Percentiles rank a stretch among this genome's conserved stretches.
Conservation (phyloP, 2,113 vertebrate species). For the Etia nguti region DNA sequence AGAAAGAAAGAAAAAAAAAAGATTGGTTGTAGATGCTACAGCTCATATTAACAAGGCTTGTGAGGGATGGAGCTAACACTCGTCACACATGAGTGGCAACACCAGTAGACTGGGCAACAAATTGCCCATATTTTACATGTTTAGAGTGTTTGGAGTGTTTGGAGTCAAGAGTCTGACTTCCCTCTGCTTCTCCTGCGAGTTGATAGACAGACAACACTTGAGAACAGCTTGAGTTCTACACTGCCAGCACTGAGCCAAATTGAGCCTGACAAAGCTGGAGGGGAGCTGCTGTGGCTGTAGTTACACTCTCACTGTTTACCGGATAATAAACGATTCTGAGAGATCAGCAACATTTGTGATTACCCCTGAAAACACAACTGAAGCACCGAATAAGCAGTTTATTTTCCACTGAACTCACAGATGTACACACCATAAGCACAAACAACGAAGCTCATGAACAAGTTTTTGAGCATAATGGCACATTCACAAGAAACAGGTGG, state of each 20-base stretch:
- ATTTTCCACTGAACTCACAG: neutral
- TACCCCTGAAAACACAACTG: neutral
- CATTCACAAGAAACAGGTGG: conserved; percentile 42
- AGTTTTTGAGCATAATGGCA: neutral
- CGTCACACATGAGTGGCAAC: conserved; percentile 15
- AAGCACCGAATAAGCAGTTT: neutral
- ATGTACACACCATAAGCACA: neutral
- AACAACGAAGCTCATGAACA: neutral
- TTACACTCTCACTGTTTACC: neutral
- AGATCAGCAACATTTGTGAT: neutral
- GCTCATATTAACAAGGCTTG: conserved; percentile 23
- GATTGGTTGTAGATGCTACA: conserved; percentile 30
- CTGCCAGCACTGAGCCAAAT: neutral
- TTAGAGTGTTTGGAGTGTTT: neutral
- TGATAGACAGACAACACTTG: conserved; percentile 7
- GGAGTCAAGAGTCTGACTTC: neutral
- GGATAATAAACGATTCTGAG: conserved; percentile 2
- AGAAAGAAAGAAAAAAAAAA: conserved; percentile 22
- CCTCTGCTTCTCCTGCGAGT: neutral
- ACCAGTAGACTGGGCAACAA: neutral
- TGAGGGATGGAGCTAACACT: neutral
- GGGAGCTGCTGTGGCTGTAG: neutral
- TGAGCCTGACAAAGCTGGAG: conserved; percentile 4
- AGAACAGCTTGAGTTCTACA: conserved; percentile 4
- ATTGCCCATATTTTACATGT: conserved; percentile 27